Evolutionary conservation across 2,113 vertebrate genomes (phyloP), one percentile per base, ranked within the genome.

Genomic region (Gobius niger): DNA sequence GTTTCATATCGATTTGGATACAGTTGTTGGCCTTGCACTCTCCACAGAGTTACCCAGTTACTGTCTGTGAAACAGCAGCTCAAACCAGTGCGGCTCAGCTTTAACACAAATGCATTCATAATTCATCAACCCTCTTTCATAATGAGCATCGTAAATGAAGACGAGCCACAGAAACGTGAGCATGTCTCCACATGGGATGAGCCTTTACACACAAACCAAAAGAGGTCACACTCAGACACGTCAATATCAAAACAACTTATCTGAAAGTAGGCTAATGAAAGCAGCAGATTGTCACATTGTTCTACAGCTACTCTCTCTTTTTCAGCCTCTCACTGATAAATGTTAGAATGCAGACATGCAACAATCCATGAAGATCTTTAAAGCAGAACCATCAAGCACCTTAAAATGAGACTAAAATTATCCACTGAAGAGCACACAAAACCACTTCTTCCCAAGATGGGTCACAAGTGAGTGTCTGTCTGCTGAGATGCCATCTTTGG

Each of bases 191-290:
- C 14, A 44, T 53, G 70, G 73, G 24, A 44, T 76, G 73, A 63
- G 54, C 65, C 19, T 72, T 72, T 65, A 62, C 54, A 62, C 54
- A 47, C 67, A 75, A 67, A 74, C 70, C 78, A 73, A 86, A 87
- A 19, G 60, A 82, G 77, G 80, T 75, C 82, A 78, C 68, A 5
- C 68, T 75, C 62, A 50, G 74, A 65, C 68, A 72, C 67, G 63
- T 59, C 63, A 67, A 73, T 68, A 82, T 80, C 69, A 78, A 78
- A 83, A 83, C 70, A 72, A 70, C 44, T 67, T 56, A 73, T 73
- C 71, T 80, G 50, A 60, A 88, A 85, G 65, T 77, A 73, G 74
- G 85, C 63, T 81, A 83, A 83, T 79, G 80, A 77, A 84, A 81
- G 75, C 77, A 76, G 11, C 63, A 41, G 10, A 47, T 73, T 53